These are phyloP conservation scores for Villa cingulata DNA, from an alignment of 2,888 invertebrate genomes.

Conservation along the genomic window DNA sequence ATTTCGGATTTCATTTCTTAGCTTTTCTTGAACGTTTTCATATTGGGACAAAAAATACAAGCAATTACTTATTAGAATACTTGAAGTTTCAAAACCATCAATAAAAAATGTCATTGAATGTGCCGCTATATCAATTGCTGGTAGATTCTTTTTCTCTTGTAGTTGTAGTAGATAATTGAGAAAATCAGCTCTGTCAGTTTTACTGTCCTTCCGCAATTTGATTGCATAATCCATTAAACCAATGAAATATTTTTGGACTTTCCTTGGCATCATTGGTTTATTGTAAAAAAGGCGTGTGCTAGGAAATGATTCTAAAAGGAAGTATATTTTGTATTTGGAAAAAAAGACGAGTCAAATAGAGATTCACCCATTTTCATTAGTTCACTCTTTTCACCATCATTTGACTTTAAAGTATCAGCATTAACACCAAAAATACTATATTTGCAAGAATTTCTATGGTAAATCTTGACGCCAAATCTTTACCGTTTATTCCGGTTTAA, in stretches of 20 bases:
- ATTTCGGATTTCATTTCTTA: conserved; percentile 21
- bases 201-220: conserved; percentile 7
- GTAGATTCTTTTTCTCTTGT: conserved; percentile 17
- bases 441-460: conserved; percentile 24
- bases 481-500: conserved; percentile 31
- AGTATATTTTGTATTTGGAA: conserved; percentile 4
- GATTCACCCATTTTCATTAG: conserved; percentile 11
- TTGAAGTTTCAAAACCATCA: conserved; percentile 25
- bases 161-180: conserved; percentile 16
- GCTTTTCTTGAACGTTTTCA: conserved; percentile 19
- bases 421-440: conserved; percentile 29
- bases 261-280: conserved; percentile 9
- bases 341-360: conserved; percentile 8
- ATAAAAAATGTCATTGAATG: conserved; percentile 21
- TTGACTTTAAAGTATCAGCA: conserved; percentile 19
- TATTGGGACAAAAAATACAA: conserved; percentile 21
- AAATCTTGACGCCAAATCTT: conserved; percentile 28
- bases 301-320: conserved; percentile 13
- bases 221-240: conserved; percentile 15
- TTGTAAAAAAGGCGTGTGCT: conserved; percentile 11
- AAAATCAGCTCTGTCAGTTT: conserved; percentile 16
- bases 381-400: conserved; percentile 7
- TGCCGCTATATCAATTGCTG: conserved; percentile 20
- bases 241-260: conserved; percentile 14
- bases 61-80: conserved; percentile 17